Percentiles rank a stretch among this genome's conserved stretches.
phyloP scores from a whole-genome alignment of 1,140 invertebrate species.

The Panagrolaimus sp. region DNA sequence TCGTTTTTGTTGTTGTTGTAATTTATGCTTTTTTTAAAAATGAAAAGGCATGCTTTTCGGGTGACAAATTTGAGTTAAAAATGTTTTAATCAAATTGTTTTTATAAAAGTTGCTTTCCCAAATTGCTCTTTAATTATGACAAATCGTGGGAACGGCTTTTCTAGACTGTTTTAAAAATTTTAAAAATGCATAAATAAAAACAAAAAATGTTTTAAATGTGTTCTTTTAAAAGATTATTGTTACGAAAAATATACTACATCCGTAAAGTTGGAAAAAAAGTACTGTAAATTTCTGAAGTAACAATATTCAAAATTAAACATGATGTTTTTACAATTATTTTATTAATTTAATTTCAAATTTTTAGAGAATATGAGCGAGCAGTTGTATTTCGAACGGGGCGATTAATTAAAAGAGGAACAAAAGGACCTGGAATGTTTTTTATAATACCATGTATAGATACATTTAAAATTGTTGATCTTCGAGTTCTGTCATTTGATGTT shows the following conservation, averaged over 20 bases:
- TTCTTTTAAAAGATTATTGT: too few relatives aligned
- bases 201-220: too few relatives aligned
- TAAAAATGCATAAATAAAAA: too few relatives aligned
- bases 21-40: too few relatives aligned
- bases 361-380: conserved; percentile 55
- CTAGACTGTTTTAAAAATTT: too few relatives aligned
- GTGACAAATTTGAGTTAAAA: too few relatives aligned
- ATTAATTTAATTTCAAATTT: too few relatives aligned
- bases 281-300: too few relatives aligned
- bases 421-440: conserved; percentile 58
- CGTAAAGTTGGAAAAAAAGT: too few relatives aligned
- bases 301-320: conserved; percentile 69
- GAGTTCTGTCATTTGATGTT: conserved; percentile 79
- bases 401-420: conserved; percentile 49
- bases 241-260: too few relatives aligned
- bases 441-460: conserved; percentile 59
- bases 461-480: conserved; percentile 55
- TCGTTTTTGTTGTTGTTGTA: background rate
- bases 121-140: conserved; percentile 10
- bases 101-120: background rate
- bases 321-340: conserved; percentile 64
- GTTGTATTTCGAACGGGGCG: conserved; percentile 55
- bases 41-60: too few relatives aligned
- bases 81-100: conserved; percentile 18
- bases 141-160: too few relatives aligned